Evolutionary conservation across 2,888 invertebrate genomes (phyloP).

Genomic region (Erannis defoliaria): DNA sequence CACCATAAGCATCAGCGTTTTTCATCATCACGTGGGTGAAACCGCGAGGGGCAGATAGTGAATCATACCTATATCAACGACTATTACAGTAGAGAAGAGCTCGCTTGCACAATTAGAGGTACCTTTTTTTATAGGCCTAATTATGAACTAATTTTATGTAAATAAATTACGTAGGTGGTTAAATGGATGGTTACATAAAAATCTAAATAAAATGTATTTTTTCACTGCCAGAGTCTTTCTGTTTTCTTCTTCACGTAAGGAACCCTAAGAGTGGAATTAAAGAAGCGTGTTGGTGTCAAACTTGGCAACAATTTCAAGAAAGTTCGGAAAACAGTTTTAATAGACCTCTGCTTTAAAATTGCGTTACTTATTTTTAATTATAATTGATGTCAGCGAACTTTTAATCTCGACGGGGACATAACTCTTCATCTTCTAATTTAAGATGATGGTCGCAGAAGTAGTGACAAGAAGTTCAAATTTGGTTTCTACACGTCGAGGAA

Average conservation of each 20-base stretch:
- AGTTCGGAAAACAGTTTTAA: conserved; percentile 45
- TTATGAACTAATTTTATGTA: too few relatives aligned
- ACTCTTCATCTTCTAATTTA: conserved; percentile 25
- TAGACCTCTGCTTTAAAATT: conserved; percentile 38
- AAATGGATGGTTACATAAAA: too few relatives aligned
- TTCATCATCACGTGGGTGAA: too few relatives aligned
- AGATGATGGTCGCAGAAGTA: background rate
- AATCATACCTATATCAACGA: too few relatives aligned
- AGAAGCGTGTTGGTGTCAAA: conserved; percentile 62
- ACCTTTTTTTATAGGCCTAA: too few relatives aligned
- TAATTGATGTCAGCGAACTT: conserved; percentile 31
- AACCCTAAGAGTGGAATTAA: conserved; percentile 60
- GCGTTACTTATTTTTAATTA: conserved; percentile 37
- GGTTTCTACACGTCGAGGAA: too few relatives aligned
- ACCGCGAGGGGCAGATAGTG: too few relatives aligned
- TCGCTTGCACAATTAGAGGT: too few relatives aligned
- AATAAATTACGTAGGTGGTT: too few relatives aligned
- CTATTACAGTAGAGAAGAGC: too few relatives aligned
- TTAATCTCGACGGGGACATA: conserved; percentile 23
- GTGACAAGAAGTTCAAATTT: too few relatives aligned
- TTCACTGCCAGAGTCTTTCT: background rate
- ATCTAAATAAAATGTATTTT: background rate
- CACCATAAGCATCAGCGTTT: too few relatives aligned
- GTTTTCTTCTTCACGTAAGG: conserved; percentile 1
- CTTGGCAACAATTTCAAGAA: conserved; percentile 58